phyloP scores from a whole-genome alignment of 2,113 vertebrate species.

The Drymodes brunneopygia region DNA sequence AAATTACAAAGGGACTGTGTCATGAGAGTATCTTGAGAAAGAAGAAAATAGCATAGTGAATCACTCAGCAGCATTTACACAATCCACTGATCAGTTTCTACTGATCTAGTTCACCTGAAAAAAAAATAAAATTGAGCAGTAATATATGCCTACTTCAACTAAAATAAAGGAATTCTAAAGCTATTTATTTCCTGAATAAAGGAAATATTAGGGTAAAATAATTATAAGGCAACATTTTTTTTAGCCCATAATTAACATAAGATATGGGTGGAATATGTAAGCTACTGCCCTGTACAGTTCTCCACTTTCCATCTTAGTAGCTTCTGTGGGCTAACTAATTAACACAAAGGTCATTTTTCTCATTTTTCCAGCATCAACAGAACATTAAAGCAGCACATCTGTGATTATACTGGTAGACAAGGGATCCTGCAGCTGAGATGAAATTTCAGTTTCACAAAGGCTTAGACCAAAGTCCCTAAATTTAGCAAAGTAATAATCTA shows the following conservation, averaged over 20 bases:
- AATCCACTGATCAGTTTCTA: neutral
- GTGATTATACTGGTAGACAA: constrained; percentile 30
- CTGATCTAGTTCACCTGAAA: neutral
- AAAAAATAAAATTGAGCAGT: neutral
- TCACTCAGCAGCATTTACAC: neutral
- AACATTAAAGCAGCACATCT: constrained; percentile 45
- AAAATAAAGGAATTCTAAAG: neutral
- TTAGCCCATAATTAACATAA: constrained; percentile 41
- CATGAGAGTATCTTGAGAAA: neutral
- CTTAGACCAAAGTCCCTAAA: neutral
- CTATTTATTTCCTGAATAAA: neutral
- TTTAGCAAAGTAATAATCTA: neutral
- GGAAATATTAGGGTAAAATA: neutral
- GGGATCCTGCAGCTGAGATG: neutral
- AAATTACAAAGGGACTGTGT: neutral
- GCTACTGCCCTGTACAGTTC: constrained; percentile 10
- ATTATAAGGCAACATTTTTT: constrained; percentile 15
- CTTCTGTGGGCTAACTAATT: constrained; percentile 57
- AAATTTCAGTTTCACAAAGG: constrained; percentile 6
- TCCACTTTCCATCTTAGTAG: constrained; percentile 35
- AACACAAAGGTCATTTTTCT: constrained; percentile 66
- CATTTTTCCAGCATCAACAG: constrained; percentile 63
- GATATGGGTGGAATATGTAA: constrained; percentile 13
- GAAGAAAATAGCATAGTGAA: constrained; percentile 6
- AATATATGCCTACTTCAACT: neutral